Evolutionary conservation across 92 coral and sea anemone genomes (phyloP), one percentile per base, ranked within the genome.

Genomic region (Epizoanthus illoricatus): DNA sequence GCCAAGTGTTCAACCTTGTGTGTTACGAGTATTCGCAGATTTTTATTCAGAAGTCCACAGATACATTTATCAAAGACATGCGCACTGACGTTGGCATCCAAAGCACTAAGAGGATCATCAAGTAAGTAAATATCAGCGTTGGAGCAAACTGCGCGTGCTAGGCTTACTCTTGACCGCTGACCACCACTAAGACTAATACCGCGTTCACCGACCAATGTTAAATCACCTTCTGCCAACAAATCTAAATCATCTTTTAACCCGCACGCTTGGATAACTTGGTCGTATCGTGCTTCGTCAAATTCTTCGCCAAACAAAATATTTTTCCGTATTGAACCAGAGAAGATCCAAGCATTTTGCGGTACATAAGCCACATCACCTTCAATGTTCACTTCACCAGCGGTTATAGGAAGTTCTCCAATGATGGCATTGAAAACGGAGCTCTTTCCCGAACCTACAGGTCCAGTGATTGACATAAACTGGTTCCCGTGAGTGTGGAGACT

Each of bases 11-110:
- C 43, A 9, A 65, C 71, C 71, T 2, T 12, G 41, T 65, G 71
- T 4, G 71, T 65, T 0, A 65, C 43, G n/a, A 65, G 15, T 5
- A 65, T 2, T 65, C 71, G n/a, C 15, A 65, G 42, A 15, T 5
- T 18, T 21, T 17, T 7, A 65, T 17, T 18, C 43, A 65, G 71
- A 41, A 65, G 15, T 24, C 45, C 71, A 65, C 42, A 65, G n/a
- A 65, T 65, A 65, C 71, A 65, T 65, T 65, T 65, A 8, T 65
- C 71, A 65, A 65, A 65, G 41, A 65, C 71, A 65, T 65, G 2
- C 36, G 36, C 36, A 28, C 36, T 1, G 2, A 28, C 36, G 36
- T 28, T 28, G 36, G 36, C 36, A 33, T 65, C 71, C 43, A 65
- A 65, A 65, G 71, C 71, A 7, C 71, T 65, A 5, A 65, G 71